Evolutionary conservation across 1,140 invertebrate genomes (phyloP).

Genomic region (Formica exsecta): DNA sequence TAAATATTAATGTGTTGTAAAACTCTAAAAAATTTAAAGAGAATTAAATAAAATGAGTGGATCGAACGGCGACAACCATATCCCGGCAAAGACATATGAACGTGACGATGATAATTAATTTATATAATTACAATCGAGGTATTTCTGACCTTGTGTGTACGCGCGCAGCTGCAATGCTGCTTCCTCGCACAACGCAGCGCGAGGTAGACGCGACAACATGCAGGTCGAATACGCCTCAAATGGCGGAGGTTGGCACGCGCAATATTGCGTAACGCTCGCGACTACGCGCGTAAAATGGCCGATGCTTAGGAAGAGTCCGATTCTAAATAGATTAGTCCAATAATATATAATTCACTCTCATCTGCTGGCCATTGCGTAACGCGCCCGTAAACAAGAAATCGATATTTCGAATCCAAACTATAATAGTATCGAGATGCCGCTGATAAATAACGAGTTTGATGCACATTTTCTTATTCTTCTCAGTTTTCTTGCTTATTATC

Average conservation of each 20-base stretch:
- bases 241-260: conserved; percentile 61
- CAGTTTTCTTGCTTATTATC: neutral
- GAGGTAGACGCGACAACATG: conserved; percentile 56
- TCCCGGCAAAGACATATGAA: neutral
- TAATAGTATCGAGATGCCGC: neutral
- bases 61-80: neutral
- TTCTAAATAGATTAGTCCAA: conserved; percentile 83
- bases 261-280: conserved; percentile 73
- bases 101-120: conserved; percentile 77
- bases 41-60: neutral
- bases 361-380: conserved; percentile 73
- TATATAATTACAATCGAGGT: conserved; percentile 83
- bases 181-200: conserved; percentile 52
- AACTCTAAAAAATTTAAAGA: neutral
- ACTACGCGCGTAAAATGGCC: conserved; percentile 70
- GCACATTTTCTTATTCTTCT: neutral
- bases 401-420: neutral
- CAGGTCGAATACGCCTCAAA: conserved; percentile 67
- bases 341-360: conserved; percentile 81
- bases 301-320: conserved; percentile 79
- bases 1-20: neutral
- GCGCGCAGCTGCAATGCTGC: conserved; percentile 65
- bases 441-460: neutral
- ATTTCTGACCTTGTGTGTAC: conserved; percentile 81
- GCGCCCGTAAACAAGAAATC: conserved; percentile 21